These are phyloP conservation scores for Latheticus oryzae DNA, from an alignment of 2,888 invertebrate genomes.

Conservation along the genomic window DNA sequence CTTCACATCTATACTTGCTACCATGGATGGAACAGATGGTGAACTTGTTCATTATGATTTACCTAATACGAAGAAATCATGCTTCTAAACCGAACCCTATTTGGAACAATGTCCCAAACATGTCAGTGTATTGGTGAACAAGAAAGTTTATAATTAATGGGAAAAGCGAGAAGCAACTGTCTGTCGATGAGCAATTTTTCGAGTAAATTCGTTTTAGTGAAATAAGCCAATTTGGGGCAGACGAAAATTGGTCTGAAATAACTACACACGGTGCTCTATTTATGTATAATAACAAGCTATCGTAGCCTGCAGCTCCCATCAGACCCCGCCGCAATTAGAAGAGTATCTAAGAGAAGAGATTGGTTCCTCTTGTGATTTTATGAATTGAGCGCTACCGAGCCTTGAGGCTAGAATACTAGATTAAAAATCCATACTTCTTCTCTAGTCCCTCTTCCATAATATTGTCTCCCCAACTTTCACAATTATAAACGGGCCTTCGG, in stretches of 20 bases:
- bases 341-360: constrained; percentile 41
- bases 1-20: constrained; percentile 34
- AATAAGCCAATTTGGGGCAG: constrained; percentile 33
- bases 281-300: constrained; percentile 42
- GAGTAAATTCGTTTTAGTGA: constrained; percentile 31
- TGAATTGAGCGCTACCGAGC: constrained; percentile 42
- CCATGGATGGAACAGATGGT: constrained; percentile 34
- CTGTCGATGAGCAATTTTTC: constrained; percentile 17
- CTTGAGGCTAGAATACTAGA: constrained; percentile 42
- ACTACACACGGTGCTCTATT: constrained; percentile 41
- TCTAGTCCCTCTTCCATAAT: constrained; percentile 33
- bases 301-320: constrained; percentile 38
- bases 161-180: not conserved
- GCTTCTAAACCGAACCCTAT: constrained; percentile 18
- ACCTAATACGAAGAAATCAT: constrained; percentile 34
- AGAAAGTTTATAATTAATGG: constrained; percentile 9
- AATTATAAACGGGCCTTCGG: constrained; percentile 33
- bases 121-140: constrained; percentile 2
- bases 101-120: constrained; percentile 14
- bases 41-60: constrained; percentile 40
- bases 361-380: constrained; percentile 43
- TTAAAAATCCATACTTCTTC: constrained; percentile 42
- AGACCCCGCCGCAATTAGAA: constrained; percentile 42
- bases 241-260: constrained; percentile 41
- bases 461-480: constrained; percentile 37